Evolutionary conservation across 2,113 vertebrate genomes (phyloP).

Genomic region (Danionella cerebrum): DNA sequence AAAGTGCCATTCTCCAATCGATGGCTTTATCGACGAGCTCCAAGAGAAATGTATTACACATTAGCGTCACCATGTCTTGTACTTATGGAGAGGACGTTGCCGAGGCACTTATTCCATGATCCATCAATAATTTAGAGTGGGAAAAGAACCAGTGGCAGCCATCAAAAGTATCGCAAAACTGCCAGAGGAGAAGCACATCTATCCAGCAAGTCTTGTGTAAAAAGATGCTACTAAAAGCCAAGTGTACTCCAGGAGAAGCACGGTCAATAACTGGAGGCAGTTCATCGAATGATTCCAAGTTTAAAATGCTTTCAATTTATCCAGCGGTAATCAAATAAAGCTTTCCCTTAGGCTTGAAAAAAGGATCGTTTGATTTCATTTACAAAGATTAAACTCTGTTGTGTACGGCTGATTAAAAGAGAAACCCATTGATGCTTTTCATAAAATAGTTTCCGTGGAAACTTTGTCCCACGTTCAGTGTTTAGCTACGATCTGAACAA

Average conservation of each 20-base stretch:
- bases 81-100: conserved; percentile 33
- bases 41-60: conserved; percentile 10
- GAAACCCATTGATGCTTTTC: neutral
- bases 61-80: conserved; percentile 21
- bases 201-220: conserved; percentile 51
- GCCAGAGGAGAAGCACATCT: conserved; percentile 56
- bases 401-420: neutral
- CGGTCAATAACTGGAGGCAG: conserved; percentile 67
- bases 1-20: conserved; percentile 18
- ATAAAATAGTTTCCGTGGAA: neutral
- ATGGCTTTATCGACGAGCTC: conserved; percentile 10
- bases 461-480: neutral
- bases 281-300: conserved; percentile 61
- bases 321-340: conserved; percentile 56
- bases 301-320: conserved; percentile 65
- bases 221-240: conserved; percentile 59
- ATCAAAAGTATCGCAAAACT: conserved; percentile 65
- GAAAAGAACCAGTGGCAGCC: conserved; percentile 48
- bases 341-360: conserved; percentile 56
- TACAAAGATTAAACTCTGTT: conserved; percentile 32
- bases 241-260: conserved; percentile 51
- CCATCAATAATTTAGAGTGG: conserved; percentile 62
- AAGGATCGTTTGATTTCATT: conserved; percentile 55
- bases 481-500: no score
- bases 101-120: conserved; percentile 44